Conservation (phyloP, 2,113 vertebrate species). For the Gallinago jamesoni region DNA sequence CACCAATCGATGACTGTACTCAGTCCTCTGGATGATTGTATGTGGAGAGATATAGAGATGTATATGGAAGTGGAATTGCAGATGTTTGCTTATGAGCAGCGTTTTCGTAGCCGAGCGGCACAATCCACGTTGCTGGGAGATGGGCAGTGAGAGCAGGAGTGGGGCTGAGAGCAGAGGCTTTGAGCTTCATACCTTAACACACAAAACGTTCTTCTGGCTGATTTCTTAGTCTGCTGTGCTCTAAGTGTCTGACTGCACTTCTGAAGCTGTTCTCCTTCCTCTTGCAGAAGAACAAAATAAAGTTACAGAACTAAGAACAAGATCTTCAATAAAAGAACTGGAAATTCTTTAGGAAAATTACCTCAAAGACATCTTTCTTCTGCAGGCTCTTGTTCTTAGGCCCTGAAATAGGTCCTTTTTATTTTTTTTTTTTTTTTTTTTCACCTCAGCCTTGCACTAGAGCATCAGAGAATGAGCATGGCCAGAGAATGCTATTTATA, state of each 20-base stretch:
- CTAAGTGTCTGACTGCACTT: neutral
- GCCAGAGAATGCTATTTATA: neutral
- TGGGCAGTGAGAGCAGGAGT: neutral
- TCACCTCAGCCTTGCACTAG: neutral
- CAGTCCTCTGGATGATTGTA: neutral
- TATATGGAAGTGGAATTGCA: neutral
- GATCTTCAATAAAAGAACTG: neutral
- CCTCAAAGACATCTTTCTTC: neutral
- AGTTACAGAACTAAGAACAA: conserved; percentile 40
- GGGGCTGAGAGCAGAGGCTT: neutral
- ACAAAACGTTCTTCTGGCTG: neutral
- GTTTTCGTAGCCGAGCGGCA: neutral
- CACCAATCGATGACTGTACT: neutral
- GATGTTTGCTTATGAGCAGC: conserved; percentile 29
- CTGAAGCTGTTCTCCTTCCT: neutral
- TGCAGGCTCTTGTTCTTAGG: conserved; percentile 1
- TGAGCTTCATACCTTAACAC: neutral
- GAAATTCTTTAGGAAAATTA: neutral
- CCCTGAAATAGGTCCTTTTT: neutral
- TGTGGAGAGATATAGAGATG: neutral
- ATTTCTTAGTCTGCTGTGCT: neutral
- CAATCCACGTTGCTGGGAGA: neutral
- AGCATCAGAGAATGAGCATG: conserved; percentile 15
- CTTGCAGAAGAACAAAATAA: conserved; percentile 33
- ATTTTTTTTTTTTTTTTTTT: neutral